phyloP scores from a whole-genome alignment of 2,113 vertebrate genomes.

The Gallinago paraguaiae region DNA sequence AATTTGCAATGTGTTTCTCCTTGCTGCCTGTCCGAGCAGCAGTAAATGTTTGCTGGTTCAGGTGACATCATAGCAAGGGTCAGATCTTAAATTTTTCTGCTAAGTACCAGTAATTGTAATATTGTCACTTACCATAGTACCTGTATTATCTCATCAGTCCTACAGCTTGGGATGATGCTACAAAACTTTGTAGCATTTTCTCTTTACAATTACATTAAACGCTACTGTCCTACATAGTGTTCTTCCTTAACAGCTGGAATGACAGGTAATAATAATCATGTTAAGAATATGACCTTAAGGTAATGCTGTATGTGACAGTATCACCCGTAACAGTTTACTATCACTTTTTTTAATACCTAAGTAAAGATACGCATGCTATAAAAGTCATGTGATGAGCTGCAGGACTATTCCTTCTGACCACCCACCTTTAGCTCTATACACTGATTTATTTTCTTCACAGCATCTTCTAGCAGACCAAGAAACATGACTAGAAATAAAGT shows the following conservation, averaged over 20 bases:
- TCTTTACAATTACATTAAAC: neutral
- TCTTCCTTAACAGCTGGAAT: neutral
- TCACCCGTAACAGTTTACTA: neutral
- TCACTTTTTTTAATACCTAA: neutral
- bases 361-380: neutral
- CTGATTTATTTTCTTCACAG: neutral
- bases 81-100: conserved; percentile 30
- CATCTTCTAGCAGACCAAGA: neutral
- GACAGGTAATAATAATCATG: neutral
- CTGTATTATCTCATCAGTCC: neutral
- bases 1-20: conserved; percentile 53
- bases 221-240: neutral
- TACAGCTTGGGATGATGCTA: neutral
- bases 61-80: conserved; percentile 46
- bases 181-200: neutral
- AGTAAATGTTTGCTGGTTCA: conserved; percentile 43
- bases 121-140: neutral
- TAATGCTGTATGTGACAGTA: neutral
- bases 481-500: neutral
- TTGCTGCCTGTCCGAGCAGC: conserved; percentile 44
- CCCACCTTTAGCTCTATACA: neutral
- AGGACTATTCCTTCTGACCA: neutral
- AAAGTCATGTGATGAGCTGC: neutral
- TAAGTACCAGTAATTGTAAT: conserved; percentile 2
- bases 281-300: neutral